A percentile compares a stretch with the other conserved stretches of the same genome.
These are phyloP conservation scores for Diadumene lineata DNA, from an alignment of 92 coral and sea anemone species.

Conservation along the genomic window DNA sequence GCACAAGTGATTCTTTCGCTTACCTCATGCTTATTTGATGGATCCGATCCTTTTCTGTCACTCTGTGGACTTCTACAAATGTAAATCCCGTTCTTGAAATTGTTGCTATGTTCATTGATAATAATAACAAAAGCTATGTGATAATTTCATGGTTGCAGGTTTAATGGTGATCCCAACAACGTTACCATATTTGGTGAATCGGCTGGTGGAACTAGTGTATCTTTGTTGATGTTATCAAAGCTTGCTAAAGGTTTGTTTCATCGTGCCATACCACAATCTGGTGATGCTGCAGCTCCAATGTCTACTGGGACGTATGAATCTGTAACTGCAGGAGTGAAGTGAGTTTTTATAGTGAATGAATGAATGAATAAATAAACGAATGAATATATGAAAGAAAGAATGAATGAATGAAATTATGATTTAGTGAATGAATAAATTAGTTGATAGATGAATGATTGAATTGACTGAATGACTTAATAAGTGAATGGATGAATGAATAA, in stretches of 20 bases:
- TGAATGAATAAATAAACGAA: neutral
- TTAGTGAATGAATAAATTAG: no score
- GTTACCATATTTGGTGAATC: slow-evolving; percentile 52
- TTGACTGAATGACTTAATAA: no score
- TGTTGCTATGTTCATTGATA: neutral
- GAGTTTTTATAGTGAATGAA: neutral
- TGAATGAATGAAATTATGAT: neutral
- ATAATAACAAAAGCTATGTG: neutral
- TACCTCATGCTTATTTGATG: no score
- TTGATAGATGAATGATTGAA: no score
- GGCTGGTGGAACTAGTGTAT: slow-evolving; percentile 42
- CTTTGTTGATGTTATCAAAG: slow-evolving; percentile 31
- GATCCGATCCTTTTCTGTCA: no score
- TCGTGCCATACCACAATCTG: slow-evolving; percentile 25
- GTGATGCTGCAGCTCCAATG: slow-evolving; percentile 22
- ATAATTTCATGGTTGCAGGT: neutral
- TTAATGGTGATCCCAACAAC: slow-evolving; percentile 31
- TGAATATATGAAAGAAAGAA: neutral
- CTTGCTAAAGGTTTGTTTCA: slow-evolving; percentile 28
- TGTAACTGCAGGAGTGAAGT: neutral
- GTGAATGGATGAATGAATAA: no score
- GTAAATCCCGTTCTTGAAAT: no score
- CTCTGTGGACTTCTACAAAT: no score
- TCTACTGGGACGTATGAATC: neutral
- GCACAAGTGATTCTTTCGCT: no score